Evolutionary conservation across 2,888 invertebrate genomes (phyloP).

Genomic region (Syrista parreyssii): DNA sequence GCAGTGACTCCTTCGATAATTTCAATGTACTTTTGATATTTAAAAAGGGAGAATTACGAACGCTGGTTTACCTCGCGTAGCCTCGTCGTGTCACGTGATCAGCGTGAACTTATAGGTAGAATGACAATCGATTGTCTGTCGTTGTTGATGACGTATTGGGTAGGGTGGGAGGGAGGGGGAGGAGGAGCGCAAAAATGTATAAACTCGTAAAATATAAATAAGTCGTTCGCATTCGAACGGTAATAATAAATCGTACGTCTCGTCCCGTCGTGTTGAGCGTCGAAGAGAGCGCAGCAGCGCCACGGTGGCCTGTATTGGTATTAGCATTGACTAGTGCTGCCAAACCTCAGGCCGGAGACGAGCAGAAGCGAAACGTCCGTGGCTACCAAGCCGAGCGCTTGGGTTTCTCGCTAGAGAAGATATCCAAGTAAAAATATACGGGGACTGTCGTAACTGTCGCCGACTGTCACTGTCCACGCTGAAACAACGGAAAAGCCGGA

Average conservation of each 20-base stretch:
- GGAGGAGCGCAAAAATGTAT: background rate
- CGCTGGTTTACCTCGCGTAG: no score
- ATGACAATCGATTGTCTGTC: background rate
- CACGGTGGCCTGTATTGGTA: background rate
- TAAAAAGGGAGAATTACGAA: background rate
- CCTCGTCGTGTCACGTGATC: background rate
- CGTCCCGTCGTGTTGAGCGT: background rate
- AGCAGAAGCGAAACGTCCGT: background rate
- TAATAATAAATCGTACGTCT: background rate
- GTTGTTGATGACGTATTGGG: background rate
- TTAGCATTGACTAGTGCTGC: background rate
- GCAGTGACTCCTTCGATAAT: background rate
- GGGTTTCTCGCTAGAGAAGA: background rate
- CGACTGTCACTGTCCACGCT: background rate
- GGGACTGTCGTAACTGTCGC: background rate
- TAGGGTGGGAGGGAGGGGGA: background rate
- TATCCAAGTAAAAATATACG: background rate
- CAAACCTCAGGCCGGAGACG: background rate
- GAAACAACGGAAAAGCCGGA: background rate
- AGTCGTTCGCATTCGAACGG: background rate
- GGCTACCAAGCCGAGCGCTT: background rate
- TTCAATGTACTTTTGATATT: background rate
- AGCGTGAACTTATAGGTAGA: background rate
- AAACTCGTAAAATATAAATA: background rate
- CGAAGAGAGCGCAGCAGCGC: background rate